Evolutionary conservation across 1,140 invertebrate genomes (phyloP), one percentile per base, ranked within the genome.

Genomic region (Cyclina sinensis): DNA sequence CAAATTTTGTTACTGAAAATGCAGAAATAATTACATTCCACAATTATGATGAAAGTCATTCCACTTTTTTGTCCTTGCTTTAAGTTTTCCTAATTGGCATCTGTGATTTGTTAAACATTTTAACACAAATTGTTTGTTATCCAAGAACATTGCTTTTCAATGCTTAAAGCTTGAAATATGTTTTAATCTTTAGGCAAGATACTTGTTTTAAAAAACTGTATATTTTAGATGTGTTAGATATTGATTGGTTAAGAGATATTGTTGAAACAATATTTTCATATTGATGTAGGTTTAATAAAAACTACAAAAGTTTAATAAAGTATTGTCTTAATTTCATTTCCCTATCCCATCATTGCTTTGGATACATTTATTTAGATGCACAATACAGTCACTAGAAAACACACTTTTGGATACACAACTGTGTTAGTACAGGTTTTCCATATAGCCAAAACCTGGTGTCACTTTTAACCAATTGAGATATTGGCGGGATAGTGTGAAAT

Each of bases 51-150:
- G 24, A 5, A 7, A 35, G 59, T 35, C 59, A 65, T 65, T 65
- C 59, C 59, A 65, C 24, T 30, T 24, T 65, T 30, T 11, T 16
- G n/a, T n/a, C n/a, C n/a, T n/a, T n/a, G n/a, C n/a, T n/a, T n/a
- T n/a, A n/a, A n/a, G 30, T 5, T 16, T 65, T 35, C n/a, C 59
- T 65, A 12, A 65, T 65, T 7, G 2, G 18, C 30, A 16, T 65
- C 59, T 65, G 59, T 65, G 59, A 65, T 65, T 65, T 65, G 59
- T 65, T 65, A 65, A 24, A 65, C n/a, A 16, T 65, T 65, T 65
- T 65, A 65, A 65, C 59, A 65, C 59, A 65, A 16, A 30, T 57
- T 57, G 54, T 57, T 57, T 59, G 54, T 30, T 65, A 65, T 35
- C 59, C 59, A 30, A 65, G 59, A 65, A 65, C 3, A 7, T 65